Percentiles rank a stretch among this genome's conserved stretches.
Conservation (phyloP, 2,888 invertebrate genomes). For the Synergus japonicus region DNA sequence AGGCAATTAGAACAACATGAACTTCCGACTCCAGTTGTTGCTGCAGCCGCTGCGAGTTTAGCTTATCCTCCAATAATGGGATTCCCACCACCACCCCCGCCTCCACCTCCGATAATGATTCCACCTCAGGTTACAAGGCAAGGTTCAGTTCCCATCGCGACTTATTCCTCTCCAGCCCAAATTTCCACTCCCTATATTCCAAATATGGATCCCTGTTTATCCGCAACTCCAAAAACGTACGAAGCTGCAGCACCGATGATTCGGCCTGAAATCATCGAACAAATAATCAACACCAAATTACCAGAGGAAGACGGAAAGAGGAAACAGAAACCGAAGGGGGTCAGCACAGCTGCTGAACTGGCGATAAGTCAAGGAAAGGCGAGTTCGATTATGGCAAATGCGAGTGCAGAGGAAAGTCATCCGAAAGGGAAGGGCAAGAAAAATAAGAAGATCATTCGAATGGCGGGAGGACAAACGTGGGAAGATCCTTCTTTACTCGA, state of each 20-base stretch:
- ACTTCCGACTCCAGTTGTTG: constrained; percentile 74
- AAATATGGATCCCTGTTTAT: constrained; percentile 72
- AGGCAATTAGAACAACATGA: constrained; percentile 82
- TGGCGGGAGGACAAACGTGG: constrained; percentile 97
- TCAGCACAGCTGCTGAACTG: constrained; percentile 82
- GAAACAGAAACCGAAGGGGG: constrained; percentile 83
- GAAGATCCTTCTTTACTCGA: constrained; percentile 95
- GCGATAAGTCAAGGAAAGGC: constrained; percentile 82
- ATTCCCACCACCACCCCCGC: constrained; percentile 83
- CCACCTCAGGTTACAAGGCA: constrained; percentile 83
- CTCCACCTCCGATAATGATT: constrained; percentile 84
- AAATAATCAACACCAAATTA: constrained; percentile 74
- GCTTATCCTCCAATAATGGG: constrained; percentile 79
- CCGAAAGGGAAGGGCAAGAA: constrained; percentile 79
- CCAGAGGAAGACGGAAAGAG: constrained; percentile 77
- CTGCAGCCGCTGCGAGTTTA: constrained; percentile 74
- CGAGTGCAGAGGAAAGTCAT: constrained; percentile 73
- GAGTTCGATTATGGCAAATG: constrained; percentile 76
- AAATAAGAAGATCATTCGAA: constrained; percentile 88
- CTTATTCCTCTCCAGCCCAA: constrained; percentile 75
- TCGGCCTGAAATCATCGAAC: constrained; percentile 74
- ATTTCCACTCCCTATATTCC: constrained; percentile 72
- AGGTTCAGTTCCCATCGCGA: constrained; percentile 72
- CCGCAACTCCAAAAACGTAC: constrained; percentile 77
- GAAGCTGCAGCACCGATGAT: constrained; percentile 72